A percentile compares a stretch with the other conserved stretches of the same genome.
phyloP scores from a whole-genome alignment of 2,888 invertebrate species.

The Eupelmus urozonus region DNA sequence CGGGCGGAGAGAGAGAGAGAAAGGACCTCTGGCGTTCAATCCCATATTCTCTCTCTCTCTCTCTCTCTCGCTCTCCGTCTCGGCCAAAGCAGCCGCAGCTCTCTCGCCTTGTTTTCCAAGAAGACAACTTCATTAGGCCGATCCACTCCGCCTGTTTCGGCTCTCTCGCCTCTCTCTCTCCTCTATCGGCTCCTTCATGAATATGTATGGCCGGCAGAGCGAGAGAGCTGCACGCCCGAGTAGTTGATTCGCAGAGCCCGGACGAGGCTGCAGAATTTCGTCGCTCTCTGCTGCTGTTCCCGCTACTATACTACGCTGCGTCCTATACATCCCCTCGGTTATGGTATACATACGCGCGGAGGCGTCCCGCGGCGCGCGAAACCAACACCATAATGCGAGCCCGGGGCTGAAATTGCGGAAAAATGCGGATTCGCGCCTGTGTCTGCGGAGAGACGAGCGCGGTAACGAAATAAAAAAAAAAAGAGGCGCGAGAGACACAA shows the following conservation, averaged over 20 bases:
- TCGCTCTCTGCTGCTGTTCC: no score
- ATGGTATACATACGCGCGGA: no score
- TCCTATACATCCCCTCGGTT: no score
- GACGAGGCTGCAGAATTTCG: no score
- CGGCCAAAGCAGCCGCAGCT: conserved; percentile 65
- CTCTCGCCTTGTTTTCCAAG: conserved; percentile 68
- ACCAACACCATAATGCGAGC: no score
- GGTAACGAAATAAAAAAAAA: no score
- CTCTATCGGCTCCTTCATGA: conserved; percentile 69
- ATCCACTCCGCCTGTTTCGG: conserved; percentile 65
- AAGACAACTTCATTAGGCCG: conserved; percentile 76
- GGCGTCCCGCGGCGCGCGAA: no score
- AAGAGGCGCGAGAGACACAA: no score
- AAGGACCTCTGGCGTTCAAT: conserved; percentile 59
- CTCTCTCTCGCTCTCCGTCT: conserved; percentile 27
- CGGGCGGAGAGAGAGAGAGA: conserved; percentile 65
- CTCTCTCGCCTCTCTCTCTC: conserved; percentile 62
- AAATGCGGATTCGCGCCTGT: no score
- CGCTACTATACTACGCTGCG: no score
- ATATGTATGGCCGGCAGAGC: conserved; percentile 67
- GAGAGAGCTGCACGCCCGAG: not conserved
- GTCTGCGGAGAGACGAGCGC: no score
- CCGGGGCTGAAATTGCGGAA: no score
- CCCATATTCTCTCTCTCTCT: conserved; percentile 31
- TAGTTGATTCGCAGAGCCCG: not conserved